Conservation (phyloP, 1,140 invertebrate genomes). For the Anthonomus grandis region DNA sequence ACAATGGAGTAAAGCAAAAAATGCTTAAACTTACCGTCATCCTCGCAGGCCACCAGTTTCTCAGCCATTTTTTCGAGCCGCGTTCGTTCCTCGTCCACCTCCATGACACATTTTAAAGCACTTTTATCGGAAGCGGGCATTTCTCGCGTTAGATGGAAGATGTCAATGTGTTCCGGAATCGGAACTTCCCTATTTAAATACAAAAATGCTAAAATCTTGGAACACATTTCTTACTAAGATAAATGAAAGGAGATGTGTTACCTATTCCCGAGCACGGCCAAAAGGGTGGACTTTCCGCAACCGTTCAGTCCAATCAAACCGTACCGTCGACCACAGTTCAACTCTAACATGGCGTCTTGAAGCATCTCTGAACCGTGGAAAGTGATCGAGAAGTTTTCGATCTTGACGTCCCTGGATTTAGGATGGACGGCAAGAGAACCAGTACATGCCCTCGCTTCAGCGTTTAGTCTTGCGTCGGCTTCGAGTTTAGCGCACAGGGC, state of each 20-base stretch:
- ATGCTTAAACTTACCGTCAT: too few relatives aligned
- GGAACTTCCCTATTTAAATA: slow-evolving; percentile 69
- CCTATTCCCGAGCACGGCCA: slow-evolving; percentile 83
- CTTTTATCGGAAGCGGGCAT: slow-evolving; percentile 93
- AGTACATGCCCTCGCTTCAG: slow-evolving; percentile 90
- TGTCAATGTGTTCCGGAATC: slow-evolving; percentile 96
- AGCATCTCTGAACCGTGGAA: slow-evolving; percentile 97
- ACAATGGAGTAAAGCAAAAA: too few relatives aligned
- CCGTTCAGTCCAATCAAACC: slow-evolving; percentile 96
- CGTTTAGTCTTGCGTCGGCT: slow-evolving; percentile 84
- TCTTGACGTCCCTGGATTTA: slow-evolving; percentile 93
- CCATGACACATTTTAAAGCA: slow-evolving; percentile 95
- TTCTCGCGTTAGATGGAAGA: slow-evolving; percentile 94
- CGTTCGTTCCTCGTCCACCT: slow-evolving; percentile 93
- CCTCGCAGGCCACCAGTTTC: slow-evolving; percentile 77
- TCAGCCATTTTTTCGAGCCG: slow-evolving; percentile 92
- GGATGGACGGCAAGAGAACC: slow-evolving; percentile 93
- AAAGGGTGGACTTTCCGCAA: slow-evolving; percentile 92
- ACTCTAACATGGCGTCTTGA: slow-evolving; percentile 92
- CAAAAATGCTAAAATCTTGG: neutral
- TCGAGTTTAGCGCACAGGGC: slow-evolving; percentile 84
- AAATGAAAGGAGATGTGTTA: slow-evolving; percentile 43
- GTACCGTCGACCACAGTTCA: slow-evolving; percentile 95
- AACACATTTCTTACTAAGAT: neutral
- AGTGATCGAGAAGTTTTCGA: slow-evolving; percentile 95